Percentiles rank a stretch among this genome's conserved stretches.
Conservation (phyloP, 2,888 invertebrate species). For the Junonia oenone region DNA sequence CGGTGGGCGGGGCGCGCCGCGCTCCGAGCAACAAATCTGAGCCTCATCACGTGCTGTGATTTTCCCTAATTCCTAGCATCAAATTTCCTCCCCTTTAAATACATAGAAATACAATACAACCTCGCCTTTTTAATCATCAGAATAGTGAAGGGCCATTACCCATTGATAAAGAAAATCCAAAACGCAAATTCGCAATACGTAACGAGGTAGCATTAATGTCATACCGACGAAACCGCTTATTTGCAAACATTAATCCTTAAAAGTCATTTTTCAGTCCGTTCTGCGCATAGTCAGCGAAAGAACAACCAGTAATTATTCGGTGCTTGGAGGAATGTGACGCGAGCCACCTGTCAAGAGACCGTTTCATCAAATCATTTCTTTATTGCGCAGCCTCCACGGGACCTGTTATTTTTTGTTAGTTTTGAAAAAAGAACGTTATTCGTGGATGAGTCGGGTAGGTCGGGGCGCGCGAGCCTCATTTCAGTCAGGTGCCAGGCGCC, state of each 20-base stretch:
- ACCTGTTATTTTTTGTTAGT: constrained; percentile 67
- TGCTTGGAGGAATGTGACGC: constrained; percentile 61
- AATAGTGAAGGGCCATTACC: too few species aligned
- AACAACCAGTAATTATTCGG: constrained; percentile 66
- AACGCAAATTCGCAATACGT: constrained; percentile 5
- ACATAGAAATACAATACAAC: neutral
- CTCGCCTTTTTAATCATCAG: neutral
- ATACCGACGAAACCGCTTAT: constrained; percentile 61
- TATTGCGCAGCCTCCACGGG: constrained; percentile 67
- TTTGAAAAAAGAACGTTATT: constrained; percentile 65
- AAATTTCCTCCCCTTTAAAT: neutral
- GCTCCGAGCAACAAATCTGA: constrained; percentile 56
- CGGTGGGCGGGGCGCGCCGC: constrained; percentile 58
- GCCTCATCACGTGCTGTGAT: constrained; percentile 35
- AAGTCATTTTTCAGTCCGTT: constrained; percentile 68
- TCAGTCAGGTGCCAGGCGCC: constrained; percentile 76
- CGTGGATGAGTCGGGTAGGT: constrained; percentile 71
- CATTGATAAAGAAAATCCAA: neutral
- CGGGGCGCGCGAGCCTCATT: constrained; percentile 70
- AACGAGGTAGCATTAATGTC: constrained; percentile 47
- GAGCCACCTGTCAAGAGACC: constrained; percentile 74
- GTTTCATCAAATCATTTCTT: constrained; percentile 78
- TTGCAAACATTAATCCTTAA: constrained; percentile 69
- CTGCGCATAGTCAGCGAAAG: constrained; percentile 52
- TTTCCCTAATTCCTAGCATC: constrained; percentile 22